Base-by-base conservation (phyloP, 2,797 vertebrate genomes). In the Argentina silus region DNA sequence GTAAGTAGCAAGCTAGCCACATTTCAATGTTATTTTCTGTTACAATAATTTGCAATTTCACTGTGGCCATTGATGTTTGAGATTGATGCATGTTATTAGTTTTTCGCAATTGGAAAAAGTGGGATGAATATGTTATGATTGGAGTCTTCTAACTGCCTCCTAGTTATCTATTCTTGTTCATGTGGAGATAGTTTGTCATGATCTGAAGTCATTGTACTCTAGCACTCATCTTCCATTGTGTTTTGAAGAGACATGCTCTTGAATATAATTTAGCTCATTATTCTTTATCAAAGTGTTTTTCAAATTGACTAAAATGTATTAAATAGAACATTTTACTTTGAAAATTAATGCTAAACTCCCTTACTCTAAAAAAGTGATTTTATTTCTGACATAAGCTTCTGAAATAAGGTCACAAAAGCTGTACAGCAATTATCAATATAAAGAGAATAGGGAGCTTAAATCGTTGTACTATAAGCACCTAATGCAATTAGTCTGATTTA, bases 401-500 rank as follows among this genome's bases (percentile, higher is more conserved):
- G 55, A 51, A 50, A 50, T 23, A 14, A 47, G 48, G 6, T 8
- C 15, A 36, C 11, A 15, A 3, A 59, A 21, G 2, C 55, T 10
- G 19, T 59, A 21, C 19, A 59, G 7, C 56, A 59, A 7, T 36
- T 36, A 9, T 57, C 19, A 59, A 59, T 7, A 59, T 15, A 0
- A 67, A 6, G 23, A 27, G 12, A 44, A 63, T 9, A 63, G 12
- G 47, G 47, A 15, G 47, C 44, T 44, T 7, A 12, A 62, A 63
- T 15, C 72, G 79, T 78, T 44, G 59, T 45, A 79, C 36, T 81
- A 19, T 76, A 70, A 84, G 68, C 74, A 74, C 77, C 55, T 27
- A 79, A 48, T 81, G 75, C 86, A 89, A 89, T 84, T 76, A 80
- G 50, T 81, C 73, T 79, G 63, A 86, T 90, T 86, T 85, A 79